Conservation (phyloP, 2,113 vertebrate species). For the Hirundichthys speculiger region DNA sequence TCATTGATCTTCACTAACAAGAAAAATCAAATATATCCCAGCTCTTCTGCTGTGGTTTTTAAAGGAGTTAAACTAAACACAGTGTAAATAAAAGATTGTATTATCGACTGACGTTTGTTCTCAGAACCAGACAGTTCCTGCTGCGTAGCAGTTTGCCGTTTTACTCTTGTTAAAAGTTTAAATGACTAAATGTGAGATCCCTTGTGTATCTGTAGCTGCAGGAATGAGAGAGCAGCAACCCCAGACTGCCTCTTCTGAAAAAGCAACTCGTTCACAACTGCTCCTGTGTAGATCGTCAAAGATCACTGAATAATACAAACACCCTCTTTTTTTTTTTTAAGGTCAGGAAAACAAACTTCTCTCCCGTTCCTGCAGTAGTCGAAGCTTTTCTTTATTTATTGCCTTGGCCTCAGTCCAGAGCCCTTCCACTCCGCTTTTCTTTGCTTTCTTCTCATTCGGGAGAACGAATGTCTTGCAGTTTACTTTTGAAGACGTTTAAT, state of each 20-base stretch:
- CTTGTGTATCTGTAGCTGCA: not conserved
- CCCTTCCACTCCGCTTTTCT: constrained; percentile 31
- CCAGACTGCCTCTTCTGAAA: constrained; percentile 1
- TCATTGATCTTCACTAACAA: not conserved
- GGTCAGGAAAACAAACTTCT: constrained; percentile 23
- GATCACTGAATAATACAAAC: constrained; percentile 20
- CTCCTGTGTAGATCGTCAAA: not conserved
- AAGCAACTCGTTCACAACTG: not conserved
- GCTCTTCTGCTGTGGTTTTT: not conserved
- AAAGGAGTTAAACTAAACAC: not conserved
- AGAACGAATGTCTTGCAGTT: constrained; percentile 44
- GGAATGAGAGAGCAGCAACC: not conserved
- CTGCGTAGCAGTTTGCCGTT: too few species aligned
- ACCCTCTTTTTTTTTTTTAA: constrained; percentile 39
- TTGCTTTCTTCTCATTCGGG: constrained; percentile 33
- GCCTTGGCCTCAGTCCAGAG: constrained; percentile 43
- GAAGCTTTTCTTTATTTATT: constrained; percentile 48
- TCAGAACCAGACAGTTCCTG: not conserved
- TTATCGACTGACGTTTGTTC: not conserved
- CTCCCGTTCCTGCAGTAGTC: constrained; percentile 32
- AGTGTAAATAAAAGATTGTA: not conserved
- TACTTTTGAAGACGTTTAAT: constrained; percentile 49
- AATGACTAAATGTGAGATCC: not conserved
- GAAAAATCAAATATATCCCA: not conserved
- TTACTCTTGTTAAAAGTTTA: not conserved